These are phyloP conservation scores for Alfaro cultratus DNA, from an alignment of 2,797 vertebrate species.

Conservation along the genomic window DNA sequence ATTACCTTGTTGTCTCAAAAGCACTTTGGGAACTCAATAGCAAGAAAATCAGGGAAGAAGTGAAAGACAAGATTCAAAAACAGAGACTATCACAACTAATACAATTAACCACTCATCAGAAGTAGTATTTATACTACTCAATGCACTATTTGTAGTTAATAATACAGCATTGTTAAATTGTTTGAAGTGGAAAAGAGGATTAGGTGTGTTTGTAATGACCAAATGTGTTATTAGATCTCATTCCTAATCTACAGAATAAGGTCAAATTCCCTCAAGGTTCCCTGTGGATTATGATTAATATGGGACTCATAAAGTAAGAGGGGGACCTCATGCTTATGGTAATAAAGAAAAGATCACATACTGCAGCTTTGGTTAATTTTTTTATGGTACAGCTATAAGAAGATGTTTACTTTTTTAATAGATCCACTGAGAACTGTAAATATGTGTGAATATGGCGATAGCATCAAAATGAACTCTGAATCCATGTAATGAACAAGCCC, in stretches of 20 bases:
- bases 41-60: background rate
- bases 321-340: background rate
- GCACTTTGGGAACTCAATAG: background rate
- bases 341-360: background rate
- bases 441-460: slow-evolving; percentile 5
- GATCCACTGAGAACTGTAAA: slow-evolving; percentile 2
- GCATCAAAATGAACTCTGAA: slow-evolving; percentile 9
- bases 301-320: background rate
- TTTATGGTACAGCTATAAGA: background rate
- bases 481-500: background rate
- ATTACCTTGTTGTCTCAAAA: background rate
- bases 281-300: background rate
- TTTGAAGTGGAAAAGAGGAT: background rate
- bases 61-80: background rate
- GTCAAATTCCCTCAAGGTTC: background rate
- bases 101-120: background rate
- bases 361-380: background rate
- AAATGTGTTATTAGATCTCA: background rate
- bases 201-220: background rate
- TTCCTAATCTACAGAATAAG: background rate
- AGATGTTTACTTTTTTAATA: slow-evolving; percentile 2
- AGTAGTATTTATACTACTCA: background rate
- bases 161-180: background rate
- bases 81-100: background rate
- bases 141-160: background rate